Conservation (phyloP, 1,140 invertebrate species). For the Akabosia matsudoensis region DNA sequence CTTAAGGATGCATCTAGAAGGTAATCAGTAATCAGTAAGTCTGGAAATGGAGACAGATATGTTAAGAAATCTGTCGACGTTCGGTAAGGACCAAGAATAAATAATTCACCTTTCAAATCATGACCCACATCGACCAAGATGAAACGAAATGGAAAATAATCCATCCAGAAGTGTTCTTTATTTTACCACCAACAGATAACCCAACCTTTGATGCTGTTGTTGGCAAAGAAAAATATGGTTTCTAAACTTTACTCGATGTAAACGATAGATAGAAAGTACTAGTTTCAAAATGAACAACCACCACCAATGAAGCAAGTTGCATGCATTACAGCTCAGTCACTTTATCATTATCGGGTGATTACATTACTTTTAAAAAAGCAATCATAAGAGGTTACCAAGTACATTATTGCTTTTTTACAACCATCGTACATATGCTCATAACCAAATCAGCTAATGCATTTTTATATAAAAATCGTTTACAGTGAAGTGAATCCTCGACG, state of each 20-base stretch:
- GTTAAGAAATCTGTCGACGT: neutral
- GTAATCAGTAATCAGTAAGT: too few species aligned
- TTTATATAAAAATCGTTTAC: neutral
- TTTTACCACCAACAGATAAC: too few species aligned
- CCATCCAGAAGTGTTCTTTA: too few species aligned
- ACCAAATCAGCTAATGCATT: neutral
- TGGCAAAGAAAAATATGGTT: too few species aligned
- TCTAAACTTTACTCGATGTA: too few species aligned
- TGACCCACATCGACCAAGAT: neutral
- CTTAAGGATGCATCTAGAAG: too few species aligned
- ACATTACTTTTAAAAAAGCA: neutral
- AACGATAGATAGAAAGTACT: too few species aligned
- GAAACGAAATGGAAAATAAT: neutral
- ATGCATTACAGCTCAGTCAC: too few species aligned
- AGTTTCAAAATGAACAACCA: too few species aligned
- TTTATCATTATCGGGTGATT: too few species aligned
- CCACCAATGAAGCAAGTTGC: too few species aligned
- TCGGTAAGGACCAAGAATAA: neutral
- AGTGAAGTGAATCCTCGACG: neutral
- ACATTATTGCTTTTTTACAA: slow-evolving; percentile 11
- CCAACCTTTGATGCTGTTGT: too few species aligned
- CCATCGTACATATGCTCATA: neutral
- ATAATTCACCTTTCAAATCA: neutral
- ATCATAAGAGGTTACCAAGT: neutral
- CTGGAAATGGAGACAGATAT: neutral